Base-by-base conservation (phyloP, 2,113 vertebrate genomes). In the Gymnarchus niloticus region DNA sequence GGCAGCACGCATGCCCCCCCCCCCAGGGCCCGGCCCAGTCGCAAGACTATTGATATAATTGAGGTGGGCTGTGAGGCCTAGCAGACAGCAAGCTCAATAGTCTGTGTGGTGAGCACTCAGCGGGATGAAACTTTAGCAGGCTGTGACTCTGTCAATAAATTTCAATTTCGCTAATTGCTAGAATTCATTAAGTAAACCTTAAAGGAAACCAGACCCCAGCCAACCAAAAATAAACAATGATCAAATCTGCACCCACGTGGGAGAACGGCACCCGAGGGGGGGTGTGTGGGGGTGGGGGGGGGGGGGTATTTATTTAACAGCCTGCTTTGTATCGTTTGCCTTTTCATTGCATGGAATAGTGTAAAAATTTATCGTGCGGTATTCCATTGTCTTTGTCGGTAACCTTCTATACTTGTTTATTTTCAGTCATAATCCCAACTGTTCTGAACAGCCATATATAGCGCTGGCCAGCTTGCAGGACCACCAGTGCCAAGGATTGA, bases 131-230 rank as follows among this genome's bases (percentile, higher is more conserved):
- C 94, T 92, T 93, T 94, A 91, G 91, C 94, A 96, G 90, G 92
- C 91, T 78, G 94, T 94, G 87, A 87, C 94, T 95, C 95, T 96
- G 96, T 97, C 97, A 96, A 97, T 98, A 97, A 95, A 97, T 97
- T 97, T 97, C 96, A 97, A 97, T 98, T 97, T 95, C 95, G 91
- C 96, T 98, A 97, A 99, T 97, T 98, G 96, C 96, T 94, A 90
- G 96, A 96, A 97, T 97, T 98, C 96, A 93, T 94, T 94, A 89
- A 89, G 69, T 73, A 83, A 90, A 89, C 89, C 91, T 92, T 86
- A 69, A 84, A 73, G 85, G 90, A 92, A 95, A 96, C 88, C 86
- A 83, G 89, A 90, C 89, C 89, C 87, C 93, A 92, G 54, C 88
- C 89, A 83, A 91, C 89, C 92, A 92, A 95, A 95, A 93, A 90